phyloP scores from a whole-genome alignment of 2,797 vertebrate species.

The Hyperoplus lanceolatus region DNA sequence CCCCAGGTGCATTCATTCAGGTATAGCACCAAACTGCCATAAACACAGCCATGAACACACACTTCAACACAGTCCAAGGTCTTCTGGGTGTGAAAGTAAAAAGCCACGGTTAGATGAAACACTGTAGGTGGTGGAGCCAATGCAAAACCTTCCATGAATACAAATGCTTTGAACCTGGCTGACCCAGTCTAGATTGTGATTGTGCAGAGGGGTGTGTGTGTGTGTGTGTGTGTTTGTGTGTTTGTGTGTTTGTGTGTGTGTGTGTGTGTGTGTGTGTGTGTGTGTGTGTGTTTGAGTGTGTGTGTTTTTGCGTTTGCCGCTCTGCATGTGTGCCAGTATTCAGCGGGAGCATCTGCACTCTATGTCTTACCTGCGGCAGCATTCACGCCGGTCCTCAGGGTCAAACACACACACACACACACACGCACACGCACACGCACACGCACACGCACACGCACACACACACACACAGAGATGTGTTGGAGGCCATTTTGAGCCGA shows the following conservation, averaged over 20 bases:
- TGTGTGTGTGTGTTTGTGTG: constrained; percentile 24
- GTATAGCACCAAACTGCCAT: constrained; percentile 55
- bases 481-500: constrained; percentile 80
- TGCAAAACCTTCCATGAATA: constrained; percentile 85
- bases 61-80: constrained; percentile 75
- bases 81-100: constrained; percentile 75
- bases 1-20: constrained; percentile 60
- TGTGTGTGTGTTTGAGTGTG: constrained; percentile 47
- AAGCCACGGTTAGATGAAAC: constrained; percentile 78
- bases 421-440: constrained; percentile 79
- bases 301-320: constrained; percentile 26
- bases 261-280: constrained; percentile 46
- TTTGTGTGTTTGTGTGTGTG: constrained; percentile 66
- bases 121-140: constrained; percentile 83
- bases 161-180: constrained; percentile 82
- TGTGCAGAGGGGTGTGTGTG: constrained; percentile 56
- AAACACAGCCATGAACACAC: constrained; percentile 72
- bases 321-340: constrained; percentile 76
- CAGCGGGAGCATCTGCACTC: constrained; percentile 76
- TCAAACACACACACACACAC: constrained; percentile 79
- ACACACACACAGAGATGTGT: constrained; percentile 78
- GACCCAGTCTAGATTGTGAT: constrained; percentile 82
- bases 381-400: constrained; percentile 75
- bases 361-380: constrained; percentile 75
- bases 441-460: constrained; percentile 78